Evolutionary conservation across 2,888 invertebrate species (phyloP).

Genomic region (Protophormia terraenovae): DNA sequence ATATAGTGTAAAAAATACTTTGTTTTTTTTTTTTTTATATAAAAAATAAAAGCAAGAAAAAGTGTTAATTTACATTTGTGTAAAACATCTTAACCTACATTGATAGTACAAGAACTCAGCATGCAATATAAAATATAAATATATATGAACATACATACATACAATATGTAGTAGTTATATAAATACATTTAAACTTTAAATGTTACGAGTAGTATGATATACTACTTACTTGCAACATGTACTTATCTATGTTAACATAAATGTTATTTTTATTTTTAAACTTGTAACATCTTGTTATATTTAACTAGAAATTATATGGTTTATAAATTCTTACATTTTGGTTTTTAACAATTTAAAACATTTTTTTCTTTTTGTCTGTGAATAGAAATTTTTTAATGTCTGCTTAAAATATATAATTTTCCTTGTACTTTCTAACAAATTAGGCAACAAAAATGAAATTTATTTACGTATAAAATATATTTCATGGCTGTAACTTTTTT

Average conservation of each 20-base stretch:
- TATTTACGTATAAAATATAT: not conserved
- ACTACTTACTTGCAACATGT: conserved; percentile 50
- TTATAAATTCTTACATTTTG: not conserved
- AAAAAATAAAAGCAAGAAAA: conserved; percentile 5
- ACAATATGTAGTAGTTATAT: not conserved
- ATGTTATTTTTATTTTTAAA: conserved; percentile 43
- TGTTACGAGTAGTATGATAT: not conserved
- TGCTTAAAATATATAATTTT: not conserved
- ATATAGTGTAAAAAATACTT: not conserved
- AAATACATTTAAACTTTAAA: conserved; percentile 7
- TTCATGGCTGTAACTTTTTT: not conserved
- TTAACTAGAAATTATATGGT: conserved; percentile 29
- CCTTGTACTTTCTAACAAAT: conserved; percentile 32
- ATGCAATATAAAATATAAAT: not conserved
- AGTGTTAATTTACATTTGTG: conserved; percentile 68
- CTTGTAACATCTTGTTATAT: conserved; percentile 34
- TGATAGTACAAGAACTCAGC: conserved; percentile 52
- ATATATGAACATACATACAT: not conserved
- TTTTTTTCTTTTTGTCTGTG: no score
- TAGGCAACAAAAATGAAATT: not conserved
- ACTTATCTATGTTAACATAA: conserved; percentile 47
- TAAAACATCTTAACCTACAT: conserved; percentile 69
- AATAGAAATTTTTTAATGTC: not conserved
- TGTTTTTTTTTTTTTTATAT: not conserved
- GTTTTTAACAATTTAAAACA: not conserved